Evolutionary conservation across 2,113 vertebrate genomes (phyloP), one percentile per base, ranked within the genome.

Genomic region (Cyprinodon brontotheroides): DNA sequence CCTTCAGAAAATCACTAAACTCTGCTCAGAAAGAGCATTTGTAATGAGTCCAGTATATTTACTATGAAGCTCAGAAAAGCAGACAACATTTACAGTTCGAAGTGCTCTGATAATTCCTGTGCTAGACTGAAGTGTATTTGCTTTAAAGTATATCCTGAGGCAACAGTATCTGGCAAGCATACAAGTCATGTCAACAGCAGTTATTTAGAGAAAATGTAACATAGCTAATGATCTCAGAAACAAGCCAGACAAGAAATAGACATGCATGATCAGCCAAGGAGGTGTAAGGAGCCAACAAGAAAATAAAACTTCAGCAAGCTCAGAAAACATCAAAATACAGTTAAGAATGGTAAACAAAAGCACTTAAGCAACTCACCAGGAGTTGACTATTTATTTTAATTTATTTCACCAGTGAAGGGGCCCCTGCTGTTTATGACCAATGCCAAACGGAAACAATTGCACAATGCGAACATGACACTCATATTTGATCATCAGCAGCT

Each of bases 371-470:
- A 60, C 74, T 79, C 84, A 79, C 75, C 11, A 43, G 80, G 80
- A 79, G 77, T 43, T 48, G 67, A 59, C 77, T 69, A 74, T 78
- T 85, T 72, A 85, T 79, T 86, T 77, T 79, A 62, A 14, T 85
- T 76, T 59, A 69, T 81, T 77, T 78, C 71, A 71, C 78, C 88
- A 88, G 70, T 88, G 72, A 84, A 85, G 72, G 61, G 65, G 37
- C 72, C 77, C 75, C 74, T 72, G 82, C 79, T 86, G 72, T 48
- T 80, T 59, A 50, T 36, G 13, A n/a, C 36, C 0, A 11, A 53
- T 38, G 0, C 45, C 48, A 13, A n/a, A 66, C 47, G 45, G 22
- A 77, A 74, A 74, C 60, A 74, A 22, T 41, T 29, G n/a, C 29
- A 45, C 39, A 39, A n/a, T 59, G n/a, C 12, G n/a, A 57, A 59